Base-by-base conservation (phyloP, 2,797 vertebrate genomes). In the Alcedo atthis region DNA sequence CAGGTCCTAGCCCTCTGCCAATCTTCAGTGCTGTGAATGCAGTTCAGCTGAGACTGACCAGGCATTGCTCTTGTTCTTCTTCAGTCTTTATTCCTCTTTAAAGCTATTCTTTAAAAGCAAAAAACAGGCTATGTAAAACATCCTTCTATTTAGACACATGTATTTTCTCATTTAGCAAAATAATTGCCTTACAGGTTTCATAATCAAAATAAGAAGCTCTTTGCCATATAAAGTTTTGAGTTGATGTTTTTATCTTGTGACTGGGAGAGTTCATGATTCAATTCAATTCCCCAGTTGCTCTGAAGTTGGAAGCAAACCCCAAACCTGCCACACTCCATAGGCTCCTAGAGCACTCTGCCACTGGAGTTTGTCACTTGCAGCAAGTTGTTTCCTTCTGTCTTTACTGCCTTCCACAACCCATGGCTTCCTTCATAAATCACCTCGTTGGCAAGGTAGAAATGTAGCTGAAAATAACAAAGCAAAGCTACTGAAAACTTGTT, bases 191-290 rank as follows among this genome's bases (percentile, higher is more conserved):
- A 53, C 79, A 61, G 48, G 67, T 90, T 93, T 70, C 81, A 28
- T 54, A 87, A 54, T 83, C 70, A 94, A 91, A 95, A 81, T 35
- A 90, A 61, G 64, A 81, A 70, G n/a, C 57, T 76, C 62, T 89
- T 81, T 59, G 58, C 80, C 87, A 40, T 48, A 76, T 43, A 20
- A 55, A 85, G 25, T 87, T 88, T 51, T 48, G 37, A 78, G 64
- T 48, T 89, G 69, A 92, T 48, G 48, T 89, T 87, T 84, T 43
- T 87, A 63, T 69, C 70, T 85, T 79, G 48, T 81, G 74, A 88
- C 63, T 87, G 42, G 24, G 63, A 92, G 42, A 67, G n/a, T 89
- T 93, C 53, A 33, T 19, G 51, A 61, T 67, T 37, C 37, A 92
- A 81, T 57, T 53, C 80, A 64, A 37, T 37, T 14, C 12, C 64